phyloP scores from a whole-genome alignment of 2,113 vertebrate genomes.

The Eleginops maclovinus region DNA sequence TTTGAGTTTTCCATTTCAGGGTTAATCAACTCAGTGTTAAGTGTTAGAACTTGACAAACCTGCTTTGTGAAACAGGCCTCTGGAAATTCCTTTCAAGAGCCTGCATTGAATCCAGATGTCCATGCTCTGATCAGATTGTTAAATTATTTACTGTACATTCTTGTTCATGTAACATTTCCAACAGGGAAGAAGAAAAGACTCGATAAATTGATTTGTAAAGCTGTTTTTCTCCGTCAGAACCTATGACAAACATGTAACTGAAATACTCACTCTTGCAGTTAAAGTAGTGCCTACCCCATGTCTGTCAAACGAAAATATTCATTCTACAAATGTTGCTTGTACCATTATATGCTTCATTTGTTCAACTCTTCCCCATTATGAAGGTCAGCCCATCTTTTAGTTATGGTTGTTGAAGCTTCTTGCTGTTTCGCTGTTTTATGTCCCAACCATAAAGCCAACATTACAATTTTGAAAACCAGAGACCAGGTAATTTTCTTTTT shows the following conservation, averaged over 20 bases:
- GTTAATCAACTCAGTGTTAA: too few relatives aligned
- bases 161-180: conserved; percentile 26
- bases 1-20: too few relatives aligned
- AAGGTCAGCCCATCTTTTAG: not conserved
- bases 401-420: not conserved
- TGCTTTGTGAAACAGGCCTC: too few relatives aligned
- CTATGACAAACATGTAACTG: not conserved
- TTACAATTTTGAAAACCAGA: too few relatives aligned
- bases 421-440: too few relatives aligned
- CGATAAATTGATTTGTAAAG: conserved; percentile 4
- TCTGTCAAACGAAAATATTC: not conserved
- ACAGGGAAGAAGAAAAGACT: conserved; percentile 20
- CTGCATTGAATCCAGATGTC: not conserved
- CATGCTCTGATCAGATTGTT: conserved; percentile 30
- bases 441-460: too few relatives aligned
- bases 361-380: not conserved
- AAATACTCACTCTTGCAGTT: not conserved
- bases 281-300: not conserved
- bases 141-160: not conserved
- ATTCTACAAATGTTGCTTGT: not conserved
- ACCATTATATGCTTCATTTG: not conserved
- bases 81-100: too few relatives aligned
- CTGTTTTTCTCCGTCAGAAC: conserved; percentile 1
- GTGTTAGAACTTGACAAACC: too few relatives aligned
- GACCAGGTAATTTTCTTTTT: too few relatives aligned